A percentile compares a stretch with the other conserved stretches of the same genome.
These are phyloP conservation scores for Yponomeuta sedellus DNA, from an alignment of 2,888 invertebrate species.

Conservation along the genomic window DNA sequence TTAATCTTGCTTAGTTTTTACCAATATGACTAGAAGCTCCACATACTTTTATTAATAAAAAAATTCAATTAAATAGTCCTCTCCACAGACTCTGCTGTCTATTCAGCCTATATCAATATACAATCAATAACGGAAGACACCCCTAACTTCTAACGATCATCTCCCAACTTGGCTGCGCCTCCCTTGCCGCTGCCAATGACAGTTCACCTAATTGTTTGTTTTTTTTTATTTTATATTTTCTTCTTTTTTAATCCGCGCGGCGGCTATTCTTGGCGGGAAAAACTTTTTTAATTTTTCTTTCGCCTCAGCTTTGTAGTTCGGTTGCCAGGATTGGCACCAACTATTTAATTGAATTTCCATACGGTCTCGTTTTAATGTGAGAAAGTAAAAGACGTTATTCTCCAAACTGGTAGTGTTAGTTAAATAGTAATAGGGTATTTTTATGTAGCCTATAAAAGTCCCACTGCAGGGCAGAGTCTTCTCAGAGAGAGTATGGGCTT, in stretches of 20 bases:
- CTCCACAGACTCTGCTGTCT: not conserved
- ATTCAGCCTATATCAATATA: constrained; percentile 5
- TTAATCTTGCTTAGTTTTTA: too few species aligned
- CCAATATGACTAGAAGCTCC: too few species aligned
- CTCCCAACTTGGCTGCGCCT: constrained; percentile 35
- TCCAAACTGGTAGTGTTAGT: too few species aligned
- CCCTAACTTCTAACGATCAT: constrained; percentile 28
- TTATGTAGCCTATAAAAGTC: too few species aligned
- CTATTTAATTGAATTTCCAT: not conserved
- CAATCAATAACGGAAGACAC: constrained; percentile 15
- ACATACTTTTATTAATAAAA: not conserved
- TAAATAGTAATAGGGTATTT: too few species aligned
- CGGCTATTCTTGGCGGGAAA: not conserved
- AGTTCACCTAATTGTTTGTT: constrained; percentile 69
- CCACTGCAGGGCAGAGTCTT: too few species aligned
- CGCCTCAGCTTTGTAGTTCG: not conserved
- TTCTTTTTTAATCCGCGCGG: constrained; percentile 12
- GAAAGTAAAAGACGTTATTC: too few species aligned
- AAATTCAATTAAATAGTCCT: constrained; percentile 28
- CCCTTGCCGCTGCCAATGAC: constrained; percentile 53
- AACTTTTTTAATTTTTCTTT: constrained; percentile 4
- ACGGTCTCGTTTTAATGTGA: not conserved
- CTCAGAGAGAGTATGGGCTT: too few species aligned
- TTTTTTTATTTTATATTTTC: constrained; percentile 34
- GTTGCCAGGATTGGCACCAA: not conserved